A percentile compares a stretch with the other conserved stretches of the same genome.
These are phyloP conservation scores for Acropora tenuis DNA, from an alignment of 64 coral and sea anemone genomes.

Conservation along the genomic window DNA sequence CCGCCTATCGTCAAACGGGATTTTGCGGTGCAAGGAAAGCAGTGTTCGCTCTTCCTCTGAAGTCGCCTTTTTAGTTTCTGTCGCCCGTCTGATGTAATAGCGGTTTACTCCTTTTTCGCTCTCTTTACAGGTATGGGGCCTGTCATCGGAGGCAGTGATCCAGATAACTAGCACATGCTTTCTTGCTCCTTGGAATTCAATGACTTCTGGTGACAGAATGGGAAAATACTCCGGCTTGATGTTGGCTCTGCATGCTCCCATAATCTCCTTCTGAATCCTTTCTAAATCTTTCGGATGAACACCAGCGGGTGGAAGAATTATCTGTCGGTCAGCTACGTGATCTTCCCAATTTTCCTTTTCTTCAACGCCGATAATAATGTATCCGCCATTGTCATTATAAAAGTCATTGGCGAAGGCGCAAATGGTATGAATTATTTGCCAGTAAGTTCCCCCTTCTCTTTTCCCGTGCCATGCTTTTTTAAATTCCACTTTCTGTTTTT, in stretches of 20 bases:
- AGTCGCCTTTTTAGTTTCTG: conserved; percentile 19
- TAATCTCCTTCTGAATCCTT: conserved; percentile 58
- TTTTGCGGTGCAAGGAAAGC: neutral
- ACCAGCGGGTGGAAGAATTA: conserved; percentile 50
- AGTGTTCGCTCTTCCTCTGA: neutral
- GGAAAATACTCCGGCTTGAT: conserved; percentile 23
- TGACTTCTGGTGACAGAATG: neutral
- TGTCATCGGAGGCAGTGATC: conserved; percentile 15
- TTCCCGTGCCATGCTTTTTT: conserved; percentile 70
- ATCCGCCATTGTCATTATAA: conserved; percentile 42
- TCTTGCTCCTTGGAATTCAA: neutral
- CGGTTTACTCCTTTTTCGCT: neutral
- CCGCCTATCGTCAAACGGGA: conserved; percentile 36
- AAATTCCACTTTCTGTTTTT: conserved; percentile 68
- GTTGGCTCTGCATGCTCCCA: conserved; percentile 47
- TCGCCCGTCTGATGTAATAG: conserved; percentile 15
- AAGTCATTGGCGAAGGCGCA: conserved; percentile 55
- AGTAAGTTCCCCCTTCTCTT: conserved; percentile 49
- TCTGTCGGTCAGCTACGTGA: conserved; percentile 25
- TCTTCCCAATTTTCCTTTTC: conserved; percentile 53
- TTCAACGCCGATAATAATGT: conserved; percentile 65
- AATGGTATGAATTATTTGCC: conserved; percentile 72
- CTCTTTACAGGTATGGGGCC: conserved; percentile 8
- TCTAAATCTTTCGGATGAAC: conserved; percentile 35
- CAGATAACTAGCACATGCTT: conserved; percentile 19